Evolutionary conservation across 2,888 invertebrate species (phyloP), one percentile per base, ranked within the genome.

Genomic region (Tridacna gigas): DNA sequence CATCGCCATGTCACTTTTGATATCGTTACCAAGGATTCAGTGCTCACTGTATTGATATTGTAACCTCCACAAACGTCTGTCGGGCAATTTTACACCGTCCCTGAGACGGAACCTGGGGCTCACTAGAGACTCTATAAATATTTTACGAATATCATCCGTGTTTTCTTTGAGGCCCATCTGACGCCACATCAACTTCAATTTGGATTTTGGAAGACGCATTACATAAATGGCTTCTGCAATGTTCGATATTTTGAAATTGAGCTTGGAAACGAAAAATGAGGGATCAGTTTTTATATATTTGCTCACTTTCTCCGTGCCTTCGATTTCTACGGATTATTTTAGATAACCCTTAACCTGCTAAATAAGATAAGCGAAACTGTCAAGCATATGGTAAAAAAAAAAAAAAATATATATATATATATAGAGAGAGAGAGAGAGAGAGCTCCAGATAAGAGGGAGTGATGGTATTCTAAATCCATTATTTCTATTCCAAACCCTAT

Each of bases 11-110:
- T 83, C 86, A 86, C 74, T 81, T 86, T 80, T 63, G 79, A 83
- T 86, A 83, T 79, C 73, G 73, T 77, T 81, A 69, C 73, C 63
- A 22, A 26, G 77, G 76, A 79, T 79, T 83, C 79, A 79, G 77
- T 65, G 74, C 71, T 74, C 81, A 47, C 81, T 74, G 45, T 79
- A 79, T 83, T 81, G 86, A 79, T 83, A 83, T 47, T 66, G 76
- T 74, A 74, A 75, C 79, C 71, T 71, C 79, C 26, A 28, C 15
- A 73, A 79, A 74, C 83, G 80, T 79, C 81, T 76, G 74, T 67
- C 28, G n/a, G 69, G 86, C 83, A 79, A 86, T 86, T 83, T 86
- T 83, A 86, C 81, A 86, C 86, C 83, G 73, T 67, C 63, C 65
- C 56, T 63, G 86, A 79, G 83, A 77, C 81, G 73, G 74, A 83